Evolutionary conservation across 2,113 vertebrate species (phyloP).

Genomic region (Romanogobio albipinnatus): DNA sequence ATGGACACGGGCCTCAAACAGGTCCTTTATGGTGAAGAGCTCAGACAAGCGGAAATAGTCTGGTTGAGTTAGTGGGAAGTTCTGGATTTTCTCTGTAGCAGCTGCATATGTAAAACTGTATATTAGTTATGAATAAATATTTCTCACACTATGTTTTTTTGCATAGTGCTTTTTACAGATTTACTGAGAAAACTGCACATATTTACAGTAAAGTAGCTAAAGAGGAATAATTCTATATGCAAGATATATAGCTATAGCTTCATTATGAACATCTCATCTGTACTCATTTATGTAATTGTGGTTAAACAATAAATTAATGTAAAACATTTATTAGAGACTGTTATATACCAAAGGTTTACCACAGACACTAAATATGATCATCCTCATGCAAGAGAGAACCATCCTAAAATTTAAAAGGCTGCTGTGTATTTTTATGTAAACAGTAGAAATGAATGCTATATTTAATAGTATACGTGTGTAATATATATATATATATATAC

Average conservation of each 20-base stretch:
- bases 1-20: slow-evolving; percentile 91
- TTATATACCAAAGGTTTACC: too few relatives aligned
- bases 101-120: slow-evolving; percentile 37
- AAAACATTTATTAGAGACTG: neutral
- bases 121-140: neutral
- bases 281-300: neutral
- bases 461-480: too few relatives aligned
- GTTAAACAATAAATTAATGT: neutral
- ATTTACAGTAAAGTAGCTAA: neutral
- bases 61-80: slow-evolving; percentile 76
- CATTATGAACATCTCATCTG: neutral
- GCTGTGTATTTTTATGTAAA: neutral
- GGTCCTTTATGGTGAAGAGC: slow-evolving; percentile 83
- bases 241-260: neutral
- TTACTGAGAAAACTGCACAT: neutral
- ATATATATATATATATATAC: too few relatives aligned
- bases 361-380: too few relatives aligned
- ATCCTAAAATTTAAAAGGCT: too few relatives aligned
- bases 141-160: neutral
- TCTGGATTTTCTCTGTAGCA: slow-evolving; percentile 66
- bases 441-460: too few relatives aligned
- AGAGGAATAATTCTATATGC: neutral
- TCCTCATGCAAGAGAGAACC: too few relatives aligned
- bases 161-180: neutral
- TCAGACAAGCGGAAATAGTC: slow-evolving; percentile 91